phyloP scores from a whole-genome alignment of 2,888 invertebrate species.

The Ormyrus pomaceus region DNA sequence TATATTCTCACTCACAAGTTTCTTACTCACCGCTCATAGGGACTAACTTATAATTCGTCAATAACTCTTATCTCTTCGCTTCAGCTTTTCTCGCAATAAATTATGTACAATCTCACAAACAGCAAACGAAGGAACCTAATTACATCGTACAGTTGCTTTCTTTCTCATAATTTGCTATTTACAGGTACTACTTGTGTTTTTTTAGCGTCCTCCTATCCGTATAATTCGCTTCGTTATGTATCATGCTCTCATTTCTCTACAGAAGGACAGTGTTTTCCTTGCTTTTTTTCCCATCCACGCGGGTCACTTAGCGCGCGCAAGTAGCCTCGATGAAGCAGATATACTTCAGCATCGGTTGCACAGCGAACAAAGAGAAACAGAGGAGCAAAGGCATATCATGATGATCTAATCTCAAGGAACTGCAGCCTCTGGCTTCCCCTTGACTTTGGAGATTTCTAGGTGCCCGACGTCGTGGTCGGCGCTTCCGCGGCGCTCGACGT shows the following conservation, averaged over 20 bases:
- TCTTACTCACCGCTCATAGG: slow-evolving; percentile 64
- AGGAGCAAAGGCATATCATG: slow-evolving; percentile 56
- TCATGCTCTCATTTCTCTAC: slow-evolving; percentile 23
- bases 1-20: slow-evolving; percentile 64
- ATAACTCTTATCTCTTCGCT: slow-evolving; percentile 45
- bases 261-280: slow-evolving; percentile 35
- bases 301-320: slow-evolving; percentile 18
- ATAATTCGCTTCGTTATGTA: slow-evolving; percentile 36
- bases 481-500: slow-evolving; percentile 65
- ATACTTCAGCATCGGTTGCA: slow-evolving; percentile 37
- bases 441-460: slow-evolving; percentile 56
- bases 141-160: slow-evolving; percentile 69
- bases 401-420: slow-evolving; percentile 68
- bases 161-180: slow-evolving; percentile 74
- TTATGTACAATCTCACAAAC: slow-evolving; percentile 76
- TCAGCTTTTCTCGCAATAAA: slow-evolving; percentile 67
- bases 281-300: slow-evolving; percentile 13
- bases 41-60: slow-evolving; percentile 53
- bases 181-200: slow-evolving; percentile 74
- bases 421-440: slow-evolving; percentile 70
- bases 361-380: slow-evolving; percentile 60
- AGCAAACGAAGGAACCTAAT: slow-evolving; percentile 76
- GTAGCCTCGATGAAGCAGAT: slow-evolving; percentile 50
- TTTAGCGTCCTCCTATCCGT: slow-evolving; percentile 52
- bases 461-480: slow-evolving; percentile 61